These are phyloP conservation scores for Vanessa tameamea DNA, from an alignment of 1,140 invertebrate genomes.

Conservation along the genomic window DNA sequence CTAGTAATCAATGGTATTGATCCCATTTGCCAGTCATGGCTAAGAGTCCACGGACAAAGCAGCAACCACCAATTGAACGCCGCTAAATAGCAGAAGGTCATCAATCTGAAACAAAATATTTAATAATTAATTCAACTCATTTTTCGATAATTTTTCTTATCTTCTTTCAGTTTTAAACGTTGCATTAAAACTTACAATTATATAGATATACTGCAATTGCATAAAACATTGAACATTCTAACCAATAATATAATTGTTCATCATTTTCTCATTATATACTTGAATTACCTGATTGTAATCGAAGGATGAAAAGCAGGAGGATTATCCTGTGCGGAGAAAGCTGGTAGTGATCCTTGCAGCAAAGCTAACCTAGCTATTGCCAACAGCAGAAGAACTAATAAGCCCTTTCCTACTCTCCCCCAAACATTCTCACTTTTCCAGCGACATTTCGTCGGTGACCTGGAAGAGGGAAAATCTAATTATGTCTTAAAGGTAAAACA, in stretches of 20 bases:
- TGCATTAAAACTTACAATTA: no score
- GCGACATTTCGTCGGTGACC: constrained; percentile 56
- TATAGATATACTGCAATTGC: no score
- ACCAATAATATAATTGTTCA: no score
- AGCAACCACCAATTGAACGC: constrained; percentile 91
- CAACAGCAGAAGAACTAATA: constrained; percentile 74
- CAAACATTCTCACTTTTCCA: constrained; percentile 59
- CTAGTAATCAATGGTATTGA: constrained; percentile 88
- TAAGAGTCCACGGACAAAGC: constrained; percentile 87
- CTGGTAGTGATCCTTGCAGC: constrained; percentile 88
- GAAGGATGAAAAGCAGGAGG: constrained; percentile 90
- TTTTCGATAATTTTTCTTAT: no score
- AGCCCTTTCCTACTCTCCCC: constrained; percentile 61
- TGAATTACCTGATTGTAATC: constrained; percentile 84
- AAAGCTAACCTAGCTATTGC: constrained; percentile 85
- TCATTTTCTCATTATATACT: no score
- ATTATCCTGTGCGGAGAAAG: constrained; percentile 92
- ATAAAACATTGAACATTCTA: no score
- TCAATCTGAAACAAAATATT: constrained; percentile 54
- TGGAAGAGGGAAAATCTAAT: constrained; percentile 14
- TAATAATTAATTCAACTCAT: neutral
- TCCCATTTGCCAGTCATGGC: constrained; percentile 94
- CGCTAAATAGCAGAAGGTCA: constrained; percentile 91
- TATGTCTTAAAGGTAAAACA: neutral
- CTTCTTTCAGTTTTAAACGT: no score